Conservation (phyloP, 2,113 vertebrate species). For the Mesocricetus auratus region DNA sequence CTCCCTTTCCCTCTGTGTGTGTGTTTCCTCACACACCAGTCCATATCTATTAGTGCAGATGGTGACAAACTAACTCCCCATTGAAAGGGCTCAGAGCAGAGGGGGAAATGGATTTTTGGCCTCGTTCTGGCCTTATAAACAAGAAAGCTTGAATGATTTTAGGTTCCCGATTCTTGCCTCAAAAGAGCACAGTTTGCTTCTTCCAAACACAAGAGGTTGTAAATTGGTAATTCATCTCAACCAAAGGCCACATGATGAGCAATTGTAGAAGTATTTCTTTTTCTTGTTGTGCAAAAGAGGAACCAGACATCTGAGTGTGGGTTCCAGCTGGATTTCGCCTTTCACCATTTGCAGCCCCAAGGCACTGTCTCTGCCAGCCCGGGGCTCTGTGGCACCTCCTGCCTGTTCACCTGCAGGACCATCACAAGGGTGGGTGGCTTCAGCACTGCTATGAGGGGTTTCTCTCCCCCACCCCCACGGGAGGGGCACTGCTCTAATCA, state of each 20-base stretch:
- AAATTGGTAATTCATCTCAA: constrained; percentile 87
- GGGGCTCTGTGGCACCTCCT: not conserved
- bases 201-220: constrained; percentile 82
- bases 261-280: constrained; percentile 80
- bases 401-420: not conserved
- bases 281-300: constrained; percentile 81
- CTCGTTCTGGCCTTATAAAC: constrained; percentile 77
- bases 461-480: not conserved
- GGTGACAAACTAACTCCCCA: constrained; percentile 67
- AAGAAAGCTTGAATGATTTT: constrained; percentile 79
- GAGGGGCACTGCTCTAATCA: constrained; percentile 84
- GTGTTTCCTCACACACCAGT: constrained; percentile 70
- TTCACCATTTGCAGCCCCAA: constrained; percentile 69
- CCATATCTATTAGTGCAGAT: constrained; percentile 82
- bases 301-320: constrained; percentile 79
- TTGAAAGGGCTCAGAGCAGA: constrained; percentile 77
- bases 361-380: not conserved
- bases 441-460: constrained; percentile 61
- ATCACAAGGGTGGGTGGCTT: constrained; percentile 60
- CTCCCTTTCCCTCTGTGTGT: constrained; percentile 68
- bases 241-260: constrained; percentile 86
- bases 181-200: constrained; percentile 83
- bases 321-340: constrained; percentile 77
- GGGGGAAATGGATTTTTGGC: constrained; percentile 80
- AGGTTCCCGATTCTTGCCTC: constrained; percentile 82